Evolutionary conservation across 2,113 vertebrate species (phyloP).

Genomic region (Malaclemys terrapin): DNA sequence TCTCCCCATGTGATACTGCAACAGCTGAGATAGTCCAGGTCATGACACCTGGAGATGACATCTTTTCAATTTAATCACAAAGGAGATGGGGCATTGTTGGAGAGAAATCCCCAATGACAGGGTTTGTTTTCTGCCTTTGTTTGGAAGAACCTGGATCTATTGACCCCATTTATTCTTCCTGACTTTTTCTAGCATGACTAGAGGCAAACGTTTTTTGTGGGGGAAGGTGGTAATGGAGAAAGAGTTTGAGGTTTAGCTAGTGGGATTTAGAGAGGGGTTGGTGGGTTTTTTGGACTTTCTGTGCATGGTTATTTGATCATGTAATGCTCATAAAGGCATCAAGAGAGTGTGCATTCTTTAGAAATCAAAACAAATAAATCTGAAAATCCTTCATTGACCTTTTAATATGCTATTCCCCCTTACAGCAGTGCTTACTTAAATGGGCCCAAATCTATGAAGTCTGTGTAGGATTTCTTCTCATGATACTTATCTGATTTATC

Average conservation of each 20-base stretch:
- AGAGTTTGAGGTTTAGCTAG: background rate
- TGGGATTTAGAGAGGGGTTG: background rate
- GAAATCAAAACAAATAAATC: background rate
- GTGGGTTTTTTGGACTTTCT: background rate
- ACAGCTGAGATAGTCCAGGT: background rate
- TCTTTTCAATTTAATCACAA: background rate
- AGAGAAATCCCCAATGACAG: background rate
- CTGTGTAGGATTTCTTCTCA: background rate
- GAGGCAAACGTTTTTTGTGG: background rate
- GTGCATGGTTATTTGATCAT: background rate
- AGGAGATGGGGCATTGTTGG: background rate
- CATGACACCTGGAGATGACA: background rate
- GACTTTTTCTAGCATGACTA: background rate
- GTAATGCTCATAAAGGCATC: background rate
- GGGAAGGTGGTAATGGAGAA: background rate
- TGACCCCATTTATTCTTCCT: background rate
- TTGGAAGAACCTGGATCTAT: background rate
- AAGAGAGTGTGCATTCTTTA: background rate
- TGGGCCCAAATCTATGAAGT: no score
- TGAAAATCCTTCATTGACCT: background rate
- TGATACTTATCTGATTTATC: background rate
- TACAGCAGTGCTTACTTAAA: background rate
- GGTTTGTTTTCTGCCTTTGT: background rate
- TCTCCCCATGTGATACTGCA: background rate
- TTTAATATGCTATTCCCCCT: background rate